Conservation (phyloP, 1,140 invertebrate genomes). For the Hypsibius dujardini region DNA sequence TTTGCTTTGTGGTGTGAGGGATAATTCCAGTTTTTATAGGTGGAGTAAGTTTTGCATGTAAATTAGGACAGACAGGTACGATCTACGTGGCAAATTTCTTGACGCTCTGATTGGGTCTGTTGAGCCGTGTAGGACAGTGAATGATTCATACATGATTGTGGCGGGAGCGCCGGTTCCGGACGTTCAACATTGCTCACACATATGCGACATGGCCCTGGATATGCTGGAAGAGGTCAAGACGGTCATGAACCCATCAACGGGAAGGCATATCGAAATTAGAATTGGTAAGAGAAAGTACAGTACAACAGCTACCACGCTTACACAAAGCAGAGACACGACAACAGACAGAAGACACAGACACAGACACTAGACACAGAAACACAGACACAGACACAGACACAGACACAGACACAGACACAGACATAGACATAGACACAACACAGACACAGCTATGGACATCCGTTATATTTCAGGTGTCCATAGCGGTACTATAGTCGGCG, state of each 20-base stretch:
- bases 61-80: background rate
- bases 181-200: background rate
- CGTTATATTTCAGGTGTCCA: background rate
- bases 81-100: background rate
- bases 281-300: background rate
- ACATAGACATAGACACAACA: too few relatives aligned
- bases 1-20: background rate
- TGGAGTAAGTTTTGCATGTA: too few relatives aligned
- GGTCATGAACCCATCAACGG: background rate
- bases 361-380: too few relatives aligned
- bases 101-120: background rate
- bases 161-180: constrained; percentile 50
- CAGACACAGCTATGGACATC: too few relatives aligned
- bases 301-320: background rate
- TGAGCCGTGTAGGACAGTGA: constrained; percentile 42
- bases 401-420: too few relatives aligned
- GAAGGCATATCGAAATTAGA: background rate
- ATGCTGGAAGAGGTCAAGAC: background rate
- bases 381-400: too few relatives aligned
- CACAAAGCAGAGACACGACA: too few relatives aligned
- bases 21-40: background rate
- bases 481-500: constrained; percentile 5
- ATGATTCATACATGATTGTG: constrained; percentile 66
- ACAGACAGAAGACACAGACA: too few relatives aligned
- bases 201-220: constrained; percentile 4